Conservation (phyloP, 2,113 vertebrate genomes). For the Corythaeola cristata region DNA sequence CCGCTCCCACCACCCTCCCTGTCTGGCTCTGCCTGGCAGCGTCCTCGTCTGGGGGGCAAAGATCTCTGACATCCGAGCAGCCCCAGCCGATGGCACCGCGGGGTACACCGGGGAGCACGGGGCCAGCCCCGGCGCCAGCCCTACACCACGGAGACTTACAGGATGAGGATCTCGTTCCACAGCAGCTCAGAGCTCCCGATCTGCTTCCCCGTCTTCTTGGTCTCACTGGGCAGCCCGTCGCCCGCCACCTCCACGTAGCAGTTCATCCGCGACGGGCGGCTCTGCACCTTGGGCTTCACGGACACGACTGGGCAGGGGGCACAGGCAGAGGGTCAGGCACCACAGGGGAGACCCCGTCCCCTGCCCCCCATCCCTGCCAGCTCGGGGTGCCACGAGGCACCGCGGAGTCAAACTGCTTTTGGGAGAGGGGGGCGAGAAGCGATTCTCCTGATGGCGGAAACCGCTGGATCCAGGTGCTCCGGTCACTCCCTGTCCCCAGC, state of each 20-base stretch:
- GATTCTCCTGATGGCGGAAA: not conserved
- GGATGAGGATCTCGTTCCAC: conserved; percentile 91
- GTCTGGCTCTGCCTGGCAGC: not conserved
- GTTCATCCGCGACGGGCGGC: conserved; percentile 83
- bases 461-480: not conserved
- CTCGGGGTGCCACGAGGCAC: accelerated
- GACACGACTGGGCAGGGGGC: conserved; percentile 81
- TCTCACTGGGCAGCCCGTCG: conserved; percentile 88
- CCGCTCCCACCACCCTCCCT: too few species aligned
- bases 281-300: conserved; percentile 87
- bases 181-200: conserved; percentile 89
- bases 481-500: not conserved
- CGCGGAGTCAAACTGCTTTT: not conserved
- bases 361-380: not conserved
- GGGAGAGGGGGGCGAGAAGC: not conserved
- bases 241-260: conserved; percentile 92
- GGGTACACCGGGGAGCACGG: accelerated
- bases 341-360: not conserved
- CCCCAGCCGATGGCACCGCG: accelerated
- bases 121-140: not conserved
- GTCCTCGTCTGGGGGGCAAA: accelerated
- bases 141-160: conserved; percentile 72
- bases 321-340: not conserved
- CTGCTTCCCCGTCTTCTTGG: conserved; percentile 93
- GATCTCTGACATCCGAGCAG: accelerated